These are phyloP conservation scores for Drosophila merina DNA, from an alignment of 2,888 invertebrate species.

Conservation along the genomic window DNA sequence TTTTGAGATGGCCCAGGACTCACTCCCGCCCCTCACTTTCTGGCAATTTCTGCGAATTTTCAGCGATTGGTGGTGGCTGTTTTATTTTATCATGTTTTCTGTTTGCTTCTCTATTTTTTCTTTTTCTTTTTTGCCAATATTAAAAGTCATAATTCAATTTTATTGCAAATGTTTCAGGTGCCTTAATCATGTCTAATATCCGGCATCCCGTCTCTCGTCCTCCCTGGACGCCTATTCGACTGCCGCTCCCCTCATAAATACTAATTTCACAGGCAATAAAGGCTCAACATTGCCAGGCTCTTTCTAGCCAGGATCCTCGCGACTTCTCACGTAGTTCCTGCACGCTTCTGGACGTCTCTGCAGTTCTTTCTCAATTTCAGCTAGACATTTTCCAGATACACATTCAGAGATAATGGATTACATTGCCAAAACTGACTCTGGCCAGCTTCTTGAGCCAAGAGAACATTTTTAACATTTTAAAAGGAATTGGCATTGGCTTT, in stretches of 20 bases:
- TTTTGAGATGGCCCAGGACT: slow-evolving; percentile 15
- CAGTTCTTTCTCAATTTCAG: slow-evolving; percentile 64
- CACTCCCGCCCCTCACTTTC: neutral
- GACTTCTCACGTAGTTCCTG: slow-evolving; percentile 48
- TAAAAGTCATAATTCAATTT: slow-evolving; percentile 83
- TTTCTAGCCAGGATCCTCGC: slow-evolving; percentile 24
- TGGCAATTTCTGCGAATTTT: slow-evolving; percentile 14
- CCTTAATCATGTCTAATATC: slow-evolving; percentile 82
- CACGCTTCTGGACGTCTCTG: slow-evolving; percentile 23
- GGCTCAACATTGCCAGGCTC: slow-evolving; percentile 76
- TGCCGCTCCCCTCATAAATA: slow-evolving; percentile 81
- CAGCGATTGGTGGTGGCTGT: slow-evolving; percentile 9
- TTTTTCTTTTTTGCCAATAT: slow-evolving; percentile 57
- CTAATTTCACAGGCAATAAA: slow-evolving; percentile 84
- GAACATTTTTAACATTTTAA: neutral
- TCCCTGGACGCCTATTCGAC: slow-evolving; percentile 39
- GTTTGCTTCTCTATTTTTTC: neutral
- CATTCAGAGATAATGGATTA: slow-evolving; percentile 61
- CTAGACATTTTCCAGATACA: slow-evolving; percentile 74
- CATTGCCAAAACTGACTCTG: slow-evolving; percentile 46
- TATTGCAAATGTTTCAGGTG: slow-evolving; percentile 83
- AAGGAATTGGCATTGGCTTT: neutral
- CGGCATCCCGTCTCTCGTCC: slow-evolving; percentile 47
- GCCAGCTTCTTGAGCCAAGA: slow-evolving; percentile 1
- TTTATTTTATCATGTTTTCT: slow-evolving; percentile 4